Conservation (phyloP, 2,113 vertebrate species). For the Eulacestoma nigropectus region DNA sequence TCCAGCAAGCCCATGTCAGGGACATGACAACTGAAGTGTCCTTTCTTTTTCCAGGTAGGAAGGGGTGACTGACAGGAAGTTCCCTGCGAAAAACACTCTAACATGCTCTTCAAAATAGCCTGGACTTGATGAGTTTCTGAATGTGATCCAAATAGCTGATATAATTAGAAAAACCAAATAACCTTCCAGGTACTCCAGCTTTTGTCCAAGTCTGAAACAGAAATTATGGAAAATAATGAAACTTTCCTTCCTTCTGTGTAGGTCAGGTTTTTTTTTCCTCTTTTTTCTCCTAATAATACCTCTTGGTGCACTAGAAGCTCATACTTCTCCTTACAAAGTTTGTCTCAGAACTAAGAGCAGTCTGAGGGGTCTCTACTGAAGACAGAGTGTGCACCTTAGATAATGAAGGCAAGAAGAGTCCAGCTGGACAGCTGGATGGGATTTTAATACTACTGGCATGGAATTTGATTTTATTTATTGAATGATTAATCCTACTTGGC, state of each 20-base stretch:
- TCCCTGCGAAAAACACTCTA: neutral
- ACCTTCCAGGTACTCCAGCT: neutral
- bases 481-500: neutral
- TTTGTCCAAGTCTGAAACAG: neutral
- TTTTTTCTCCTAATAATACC: neutral
- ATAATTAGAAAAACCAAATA: neutral
- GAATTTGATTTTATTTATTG: neutral
- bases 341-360: neutral
- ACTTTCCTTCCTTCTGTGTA: neutral
- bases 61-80: neutral
- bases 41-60: neutral
- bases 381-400: neutral
- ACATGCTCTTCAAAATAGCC: neutral
- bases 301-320: neutral
- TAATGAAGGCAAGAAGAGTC: neutral
- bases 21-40: neutral
- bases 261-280: neutral
- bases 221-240: neutral
- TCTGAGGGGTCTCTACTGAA: neutral
- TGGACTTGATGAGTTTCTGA: neutral
- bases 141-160: neutral
- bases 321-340: neutral
- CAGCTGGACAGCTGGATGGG: neutral
- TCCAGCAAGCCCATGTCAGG: neutral
- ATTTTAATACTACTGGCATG: neutral